phyloP scores from a whole-genome alignment of 2,113 vertebrate genomes.

The Austrofundulus limnaeus region DNA sequence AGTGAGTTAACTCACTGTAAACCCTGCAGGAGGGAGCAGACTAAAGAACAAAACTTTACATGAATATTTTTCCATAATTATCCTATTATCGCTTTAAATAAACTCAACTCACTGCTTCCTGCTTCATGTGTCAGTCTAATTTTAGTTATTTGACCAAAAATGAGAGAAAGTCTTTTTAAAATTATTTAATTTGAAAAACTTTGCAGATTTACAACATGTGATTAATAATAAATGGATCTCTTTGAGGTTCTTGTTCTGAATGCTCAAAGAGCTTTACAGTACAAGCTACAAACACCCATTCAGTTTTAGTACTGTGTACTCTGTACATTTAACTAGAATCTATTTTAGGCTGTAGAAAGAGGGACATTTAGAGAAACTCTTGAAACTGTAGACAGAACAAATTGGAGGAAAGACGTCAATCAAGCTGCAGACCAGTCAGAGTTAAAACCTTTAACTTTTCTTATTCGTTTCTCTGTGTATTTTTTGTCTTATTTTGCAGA shows the following conservation, averaged over 20 bases:
- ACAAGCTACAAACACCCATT: not conserved
- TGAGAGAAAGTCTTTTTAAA: slow-evolving; percentile 5
- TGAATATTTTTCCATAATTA: too few species aligned
- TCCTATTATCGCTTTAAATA: slow-evolving; percentile 14
- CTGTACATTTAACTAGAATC: not conserved
- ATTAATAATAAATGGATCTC: not conserved
- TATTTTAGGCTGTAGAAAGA: not conserved
- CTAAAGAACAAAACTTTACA: too few species aligned
- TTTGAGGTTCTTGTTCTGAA: not conserved
- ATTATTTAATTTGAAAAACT: slow-evolving; percentile 15
- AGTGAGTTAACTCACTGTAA: too few species aligned
- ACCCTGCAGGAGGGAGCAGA: too few species aligned
- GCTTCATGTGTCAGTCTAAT: slow-evolving; percentile 10
- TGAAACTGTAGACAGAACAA: not conserved
- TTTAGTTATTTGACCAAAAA: slow-evolving; percentile 21
- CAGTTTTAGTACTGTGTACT: not conserved
- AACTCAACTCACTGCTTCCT: slow-evolving; percentile 23
- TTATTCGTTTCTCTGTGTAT: too few species aligned
- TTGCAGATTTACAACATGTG: slow-evolving; percentile 24
- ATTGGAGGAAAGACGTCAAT: not conserved
- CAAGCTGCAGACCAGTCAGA: not conserved
- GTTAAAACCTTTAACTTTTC: too few species aligned
- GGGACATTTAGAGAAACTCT: not conserved
- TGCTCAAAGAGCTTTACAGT: not conserved
- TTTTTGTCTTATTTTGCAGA: too few species aligned